Base-by-base conservation (phyloP, 2,888 invertebrate species). In the Eretmocerus hayati region DNA sequence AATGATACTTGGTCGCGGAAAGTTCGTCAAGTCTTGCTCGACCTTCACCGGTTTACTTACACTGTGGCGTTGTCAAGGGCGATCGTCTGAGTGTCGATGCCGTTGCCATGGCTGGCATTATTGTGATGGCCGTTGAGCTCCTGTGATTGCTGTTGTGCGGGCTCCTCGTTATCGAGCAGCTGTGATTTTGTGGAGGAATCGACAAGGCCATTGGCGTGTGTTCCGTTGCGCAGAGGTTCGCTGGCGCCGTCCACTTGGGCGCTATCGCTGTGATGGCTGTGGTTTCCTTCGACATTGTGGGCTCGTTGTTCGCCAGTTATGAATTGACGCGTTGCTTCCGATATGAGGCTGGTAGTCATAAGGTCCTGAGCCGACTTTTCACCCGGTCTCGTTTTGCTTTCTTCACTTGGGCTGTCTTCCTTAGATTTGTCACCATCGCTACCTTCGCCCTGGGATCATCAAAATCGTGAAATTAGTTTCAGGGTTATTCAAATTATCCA, bases 51-150 rank as follows among this genome's bases (percentile, higher is more conserved):
- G n/a, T n/a, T n/a, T 71, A 71, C 71, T 71, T 66, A 71, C 71
- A 71, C 69, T 60, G 71, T 67, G 57, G 67, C 68, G 66, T 71
- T 71, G 58, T 71, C 71, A 62, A 71, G 62, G 46, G 67, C 56
- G 56, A 69, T 67, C 45, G 69, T 64, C 62, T 71, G 67, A 58
- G 59, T 67, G 63, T 63, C 63, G 63, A 70, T 67, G 56, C 66
- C 68, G 55, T 68, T 69, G 53, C 65, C 67, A 51, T 69, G 69
- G 60, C 68, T 69, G 19, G 21, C 8, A 41, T 46, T 52, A 31
- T 48, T 46, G 48, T 67, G 69, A 53, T 70, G 71, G 58, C 71
- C 70, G 47, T 71, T 71, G 47, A 71, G 58, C 56, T 67, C 71
- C 55, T 64, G 64, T 53, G 63, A 63, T 48, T 63, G 44, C 57